Conservation (phyloP, 2,888 invertebrate species). For the Abscondita cerata region DNA sequence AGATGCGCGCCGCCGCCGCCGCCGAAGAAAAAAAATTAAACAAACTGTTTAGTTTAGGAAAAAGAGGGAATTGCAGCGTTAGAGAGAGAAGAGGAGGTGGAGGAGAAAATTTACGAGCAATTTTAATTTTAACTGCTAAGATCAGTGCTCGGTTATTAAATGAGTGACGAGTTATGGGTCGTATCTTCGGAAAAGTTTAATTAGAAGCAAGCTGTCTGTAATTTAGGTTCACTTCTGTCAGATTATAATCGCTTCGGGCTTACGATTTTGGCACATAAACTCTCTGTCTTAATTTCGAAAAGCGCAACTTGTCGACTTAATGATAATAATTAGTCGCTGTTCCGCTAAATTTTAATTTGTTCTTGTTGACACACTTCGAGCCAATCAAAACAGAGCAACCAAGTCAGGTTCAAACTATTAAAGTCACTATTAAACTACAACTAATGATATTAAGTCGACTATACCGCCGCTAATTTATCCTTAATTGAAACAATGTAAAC, state of each 20-base stretch:
- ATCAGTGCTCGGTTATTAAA: constrained; percentile 38
- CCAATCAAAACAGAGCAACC: constrained; percentile 5
- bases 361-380: constrained; percentile 5
- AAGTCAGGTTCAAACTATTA: background rate
- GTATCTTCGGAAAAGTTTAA: constrained; percentile 43
- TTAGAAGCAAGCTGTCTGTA: constrained; percentile 41
- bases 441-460: no score
- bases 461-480: constrained; percentile 9
- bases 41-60: background rate
- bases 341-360: constrained; percentile 21
- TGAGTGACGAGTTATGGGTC: constrained; percentile 40
- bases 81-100: background rate
- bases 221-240: constrained; percentile 38
- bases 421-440: background rate
- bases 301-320: constrained; percentile 16
- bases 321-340: constrained; percentile 30
- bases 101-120: constrained; percentile 24
- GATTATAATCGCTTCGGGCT: constrained; percentile 33
- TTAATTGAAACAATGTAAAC: constrained; percentile 8
- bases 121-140: constrained; percentile 34
- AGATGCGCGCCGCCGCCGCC: background rate
- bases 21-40: background rate
- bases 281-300: constrained; percentile 24
- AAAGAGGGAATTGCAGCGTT: no score
- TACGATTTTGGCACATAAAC: constrained; percentile 24